Conservation (phyloP, 2,113 vertebrate genomes). For the Pedionomus torquatus region DNA sequence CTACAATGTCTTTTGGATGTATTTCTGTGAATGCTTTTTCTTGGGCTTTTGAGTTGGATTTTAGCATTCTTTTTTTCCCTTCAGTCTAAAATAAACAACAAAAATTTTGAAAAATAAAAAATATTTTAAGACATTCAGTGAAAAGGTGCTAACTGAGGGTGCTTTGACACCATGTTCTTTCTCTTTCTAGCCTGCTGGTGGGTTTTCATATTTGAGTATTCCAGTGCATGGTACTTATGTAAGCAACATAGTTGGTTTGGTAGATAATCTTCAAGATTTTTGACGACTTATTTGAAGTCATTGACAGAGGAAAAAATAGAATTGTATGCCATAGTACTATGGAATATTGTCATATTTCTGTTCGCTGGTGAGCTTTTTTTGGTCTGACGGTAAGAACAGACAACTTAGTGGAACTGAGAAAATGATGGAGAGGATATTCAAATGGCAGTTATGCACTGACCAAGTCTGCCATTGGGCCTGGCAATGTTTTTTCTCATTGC, state of each 20-base stretch:
- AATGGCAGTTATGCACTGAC: neutral
- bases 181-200: neutral
- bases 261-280: neutral
- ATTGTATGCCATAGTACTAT: neutral
- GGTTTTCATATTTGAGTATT: neutral
- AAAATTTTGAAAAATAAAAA: neutral
- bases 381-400: neutral
- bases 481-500: neutral
- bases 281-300: neutral
- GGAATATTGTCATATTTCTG: neutral
- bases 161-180: neutral
- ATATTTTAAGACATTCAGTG: neutral
- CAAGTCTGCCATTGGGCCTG: neutral
- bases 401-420: neutral
- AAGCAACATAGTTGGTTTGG: neutral
- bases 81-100: neutral
- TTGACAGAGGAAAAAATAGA: neutral
- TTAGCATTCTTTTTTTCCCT: neutral
- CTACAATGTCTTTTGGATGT: neutral
- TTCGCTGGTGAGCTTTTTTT: neutral
- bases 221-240: neutral
- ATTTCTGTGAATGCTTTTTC: neutral
- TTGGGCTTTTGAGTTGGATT: neutral
- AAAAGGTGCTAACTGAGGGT: neutral
- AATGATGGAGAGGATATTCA: neutral